Evolutionary conservation across 2,113 vertebrate genomes (phyloP), one percentile per base, ranked within the genome.

Genomic region (Paralichthys olivaceus): DNA sequence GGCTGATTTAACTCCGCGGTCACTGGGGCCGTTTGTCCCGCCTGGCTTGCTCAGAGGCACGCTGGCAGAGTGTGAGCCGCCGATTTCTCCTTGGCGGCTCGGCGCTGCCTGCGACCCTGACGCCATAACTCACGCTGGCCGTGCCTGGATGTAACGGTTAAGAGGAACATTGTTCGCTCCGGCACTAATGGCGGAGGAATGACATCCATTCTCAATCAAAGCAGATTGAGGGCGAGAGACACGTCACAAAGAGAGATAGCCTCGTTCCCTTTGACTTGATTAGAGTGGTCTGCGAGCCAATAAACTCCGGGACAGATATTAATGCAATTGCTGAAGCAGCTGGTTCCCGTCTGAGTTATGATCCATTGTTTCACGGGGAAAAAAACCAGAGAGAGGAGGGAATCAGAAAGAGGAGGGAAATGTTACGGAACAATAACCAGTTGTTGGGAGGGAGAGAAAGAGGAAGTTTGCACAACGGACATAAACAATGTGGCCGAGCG

Each of bases 281-380:
- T 83, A 69, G 74, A 81, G 64, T 34, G n/a, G 63, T 61, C 12
- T 40, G 57, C 49, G 1, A 57, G 70, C 77, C 80, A 83, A 84
- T 92, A 73, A 88, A 80, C 51, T 74, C 58, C 79, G 9, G 72
- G 88, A 87, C 81, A 81, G 84, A 88, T 91, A 84, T 90, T 85
- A 80, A 87, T 79, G 80, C 72, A 79, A 90, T 84, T 83, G 82
- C 85, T 64, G 64, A 80, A 87, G 85, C 90, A 91, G 84, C 88
- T 89, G 87, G 83, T 85, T 92, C 89, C 84, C 84, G 87, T 77
- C 75, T 59, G 73, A 83, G 62, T 77, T 74, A 74, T 76, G 82
- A 83, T 75, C 87, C 85, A 89, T 91, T 93, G 90, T 91, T 85
- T 72, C 22, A 79, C 23, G 4, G 23, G 58, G 26, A 60, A 15